These are phyloP conservation scores for Zaprionus tsacasi DNA, from an alignment of 1,140 invertebrate species.

Conservation along the genomic window DNA sequence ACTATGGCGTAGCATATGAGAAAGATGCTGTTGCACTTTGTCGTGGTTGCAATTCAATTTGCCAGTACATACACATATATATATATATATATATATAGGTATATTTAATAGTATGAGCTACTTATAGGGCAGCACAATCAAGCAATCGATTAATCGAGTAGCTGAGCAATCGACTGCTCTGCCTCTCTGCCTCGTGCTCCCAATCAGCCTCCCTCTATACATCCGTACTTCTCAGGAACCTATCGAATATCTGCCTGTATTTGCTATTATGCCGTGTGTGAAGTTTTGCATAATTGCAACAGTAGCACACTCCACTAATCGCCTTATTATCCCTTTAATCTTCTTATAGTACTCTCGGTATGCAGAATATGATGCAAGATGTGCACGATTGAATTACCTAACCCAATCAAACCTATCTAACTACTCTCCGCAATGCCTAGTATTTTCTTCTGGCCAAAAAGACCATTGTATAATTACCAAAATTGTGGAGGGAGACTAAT, in stretches of 20 bases:
- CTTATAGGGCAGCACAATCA: slow-evolving; percentile 4
- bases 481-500: neutral
- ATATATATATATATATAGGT: neutral
- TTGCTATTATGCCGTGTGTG: neutral
- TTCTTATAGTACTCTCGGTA: neutral
- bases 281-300: neutral
- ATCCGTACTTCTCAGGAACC: too few relatives aligned
- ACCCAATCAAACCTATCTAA: too few relatives aligned
- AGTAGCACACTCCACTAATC: neutral
- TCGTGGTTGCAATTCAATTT: slow-evolving; percentile 49
- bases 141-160: slow-evolving; percentile 1
- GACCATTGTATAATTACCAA: neutral
- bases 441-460: neutral
- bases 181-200: too few relatives aligned
- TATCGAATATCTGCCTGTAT: neutral
- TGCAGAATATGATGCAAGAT: too few relatives aligned
- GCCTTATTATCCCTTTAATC: neutral
- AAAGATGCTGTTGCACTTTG: slow-evolving; percentile 32
- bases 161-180: too few relatives aligned
- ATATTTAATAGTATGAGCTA: neutral
- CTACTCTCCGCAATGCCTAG: neutral
- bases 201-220: too few relatives aligned
- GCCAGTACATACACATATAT: neutral
- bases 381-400: neutral
- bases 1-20: slow-evolving; percentile 13